Percentiles rank a stretch among this genome's conserved stretches.
Evolutionary conservation across 2,113 vertebrate genomes (phyloP).

Genomic region (Balaenoptera acutorostrata): DNA sequence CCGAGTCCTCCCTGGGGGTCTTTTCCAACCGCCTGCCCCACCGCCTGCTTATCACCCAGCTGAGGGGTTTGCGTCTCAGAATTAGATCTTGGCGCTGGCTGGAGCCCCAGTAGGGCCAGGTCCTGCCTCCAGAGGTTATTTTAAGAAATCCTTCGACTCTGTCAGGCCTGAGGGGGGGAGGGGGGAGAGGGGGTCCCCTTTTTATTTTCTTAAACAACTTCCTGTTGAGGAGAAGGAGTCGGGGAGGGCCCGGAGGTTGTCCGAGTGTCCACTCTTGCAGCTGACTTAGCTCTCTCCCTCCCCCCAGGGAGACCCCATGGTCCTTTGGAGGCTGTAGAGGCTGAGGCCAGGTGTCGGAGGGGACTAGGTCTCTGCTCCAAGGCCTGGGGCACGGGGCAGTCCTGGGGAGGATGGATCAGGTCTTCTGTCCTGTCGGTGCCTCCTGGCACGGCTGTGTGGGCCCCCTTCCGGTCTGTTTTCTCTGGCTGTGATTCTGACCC

Average conservation of each 20-base stretch:
- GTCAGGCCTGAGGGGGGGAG: neutral
- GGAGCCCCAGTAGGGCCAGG: neutral
- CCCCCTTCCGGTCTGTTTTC: neutral
- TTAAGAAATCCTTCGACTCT: neutral
- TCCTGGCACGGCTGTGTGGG: neutral
- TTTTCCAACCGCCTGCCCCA: neutral
- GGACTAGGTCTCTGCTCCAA: neutral
- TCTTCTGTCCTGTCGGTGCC: neutral
- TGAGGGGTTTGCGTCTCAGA: neutral
- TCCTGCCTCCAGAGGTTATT: conserved; percentile 18
- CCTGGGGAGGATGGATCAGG: neutral
- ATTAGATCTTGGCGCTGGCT: neutral
- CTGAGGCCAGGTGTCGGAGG: neutral
- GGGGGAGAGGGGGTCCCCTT: neutral
- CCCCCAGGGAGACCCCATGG: neutral
- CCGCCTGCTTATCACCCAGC: neutral
- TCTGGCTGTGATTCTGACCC: conserved; percentile 33
- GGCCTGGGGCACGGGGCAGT: neutral
- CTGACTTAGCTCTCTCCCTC: conserved; percentile 1
- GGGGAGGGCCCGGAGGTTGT: neutral
- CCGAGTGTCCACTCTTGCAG: neutral
- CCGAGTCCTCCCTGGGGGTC: neutral
- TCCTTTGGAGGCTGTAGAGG: neutral
- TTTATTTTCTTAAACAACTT: conserved; percentile 48
- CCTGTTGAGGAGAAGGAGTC: conserved; percentile 19